Percentiles rank a stretch among this genome's conserved stretches.
phyloP scores from a whole-genome alignment of 2,888 invertebrate species.

The Hirtodrosophila cameraria region DNA sequence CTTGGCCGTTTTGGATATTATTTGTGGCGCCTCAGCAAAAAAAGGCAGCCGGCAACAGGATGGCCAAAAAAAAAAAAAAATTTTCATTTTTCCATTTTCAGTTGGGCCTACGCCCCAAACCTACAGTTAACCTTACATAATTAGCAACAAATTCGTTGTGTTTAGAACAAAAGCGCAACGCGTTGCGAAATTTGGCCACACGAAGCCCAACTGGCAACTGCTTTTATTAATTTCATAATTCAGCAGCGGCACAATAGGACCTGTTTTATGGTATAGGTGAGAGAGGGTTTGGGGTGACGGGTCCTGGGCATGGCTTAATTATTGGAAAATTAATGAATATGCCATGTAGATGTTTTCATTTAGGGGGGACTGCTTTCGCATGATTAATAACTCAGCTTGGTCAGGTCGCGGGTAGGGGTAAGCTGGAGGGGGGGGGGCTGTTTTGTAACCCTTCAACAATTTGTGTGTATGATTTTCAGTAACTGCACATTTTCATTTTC shows the following conservation, averaged over 20 bases:
- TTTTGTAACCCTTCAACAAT: slow-evolving; percentile 2
- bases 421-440: background rate
- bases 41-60: slow-evolving; percentile 12
- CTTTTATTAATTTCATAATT: slow-evolving; percentile 80
- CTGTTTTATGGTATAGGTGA: slow-evolving; percentile 1
- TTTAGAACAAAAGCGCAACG: slow-evolving; percentile 74
- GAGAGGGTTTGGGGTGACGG: background rate
- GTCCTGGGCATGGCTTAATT: slow-evolving; percentile 60
- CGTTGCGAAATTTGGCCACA: slow-evolving; percentile 50
- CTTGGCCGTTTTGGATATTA: slow-evolving; percentile 34
- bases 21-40: slow-evolving; percentile 49
- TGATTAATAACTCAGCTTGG: slow-evolving; percentile 50
- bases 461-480: slow-evolving; percentile 15
- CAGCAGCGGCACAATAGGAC: slow-evolving; percentile 52
- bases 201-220: slow-evolving; percentile 50
- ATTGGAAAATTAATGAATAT: slow-evolving; percentile 78
- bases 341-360: slow-evolving; percentile 69
- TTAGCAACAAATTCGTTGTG: slow-evolving; percentile 75
- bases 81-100: background rate
- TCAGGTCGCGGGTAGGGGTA: background rate
- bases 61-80: slow-evolving; percentile 1
- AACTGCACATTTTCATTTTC: slow-evolving; percentile 38
- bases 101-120: slow-evolving; percentile 17
- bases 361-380: slow-evolving; percentile 29
- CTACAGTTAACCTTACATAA: slow-evolving; percentile 70